These are phyloP conservation scores for Acleris literana DNA, from an alignment of 2,888 invertebrate genomes.

Conservation along the genomic window DNA sequence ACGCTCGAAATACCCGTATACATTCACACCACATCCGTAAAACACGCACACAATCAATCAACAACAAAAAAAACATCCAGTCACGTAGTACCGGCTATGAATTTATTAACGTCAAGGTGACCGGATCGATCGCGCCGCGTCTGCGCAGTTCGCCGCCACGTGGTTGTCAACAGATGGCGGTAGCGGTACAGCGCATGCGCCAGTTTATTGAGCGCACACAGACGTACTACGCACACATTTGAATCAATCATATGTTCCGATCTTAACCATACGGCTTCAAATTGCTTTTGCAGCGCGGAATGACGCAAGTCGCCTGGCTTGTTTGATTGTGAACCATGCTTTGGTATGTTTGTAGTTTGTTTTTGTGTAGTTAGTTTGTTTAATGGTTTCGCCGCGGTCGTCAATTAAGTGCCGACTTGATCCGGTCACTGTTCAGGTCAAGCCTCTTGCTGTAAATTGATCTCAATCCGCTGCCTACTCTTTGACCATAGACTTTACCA, in stretches of 20 bases:
- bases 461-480: constrained; percentile 34
- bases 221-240: constrained; percentile 50
- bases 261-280: constrained; percentile 75
- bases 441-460: constrained; percentile 44
- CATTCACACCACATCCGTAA: constrained; percentile 32
- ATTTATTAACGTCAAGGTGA: constrained; percentile 79
- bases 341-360: constrained; percentile 24
- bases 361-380: constrained; percentile 40
- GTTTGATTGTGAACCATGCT: constrained; percentile 48
- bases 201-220: constrained; percentile 72
- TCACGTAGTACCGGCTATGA: constrained; percentile 61
- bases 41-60: constrained; percentile 34
- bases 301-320: constrained; percentile 61
- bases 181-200: constrained; percentile 70
- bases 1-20: constrained; percentile 23
- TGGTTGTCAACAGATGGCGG: constrained; percentile 79
- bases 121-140: constrained; percentile 72
- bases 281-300: constrained; percentile 71
- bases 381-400: constrained; percentile 54
- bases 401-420: constrained; percentile 69
- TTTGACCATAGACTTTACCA: constrained; percentile 1
- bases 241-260: constrained; percentile 77
- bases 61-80: constrained; percentile 28
- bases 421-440: constrained; percentile 56
- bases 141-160: constrained; percentile 64